Evolutionary conservation across 53 echinoderm and acorn worm genomes (phyloP), one percentile per base, ranked within the genome.

Genomic region (Holothuria leucospilota): DNA sequence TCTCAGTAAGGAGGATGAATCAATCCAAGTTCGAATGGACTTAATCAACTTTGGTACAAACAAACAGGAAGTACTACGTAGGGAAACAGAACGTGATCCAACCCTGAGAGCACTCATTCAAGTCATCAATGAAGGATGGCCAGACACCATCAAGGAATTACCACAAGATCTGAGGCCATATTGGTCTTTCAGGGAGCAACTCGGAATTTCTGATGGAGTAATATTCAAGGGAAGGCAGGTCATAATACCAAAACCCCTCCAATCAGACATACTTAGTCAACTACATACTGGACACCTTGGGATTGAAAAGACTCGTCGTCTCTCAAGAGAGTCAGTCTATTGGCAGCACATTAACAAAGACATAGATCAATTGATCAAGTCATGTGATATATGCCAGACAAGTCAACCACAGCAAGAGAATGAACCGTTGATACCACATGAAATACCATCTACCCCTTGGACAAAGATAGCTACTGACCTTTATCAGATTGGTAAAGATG

Each of bases 261-360:
- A n/a, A n/a, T n/a, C n/a, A n/a, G n/a, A n/a, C n/a, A n/a, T n/a
- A n/a, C n/a, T n/a, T n/a, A n/a, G n/a, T n/a, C n/a, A n/a, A n/a
- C n/a, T n/a, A n/a, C n/a, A n/a, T n/a, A n/a, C n/a, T n/a, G n/a
- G n/a, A n/a, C n/a, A n/a, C n/a, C n/a, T n/a, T n/a, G n/a, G n/a
- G n/a, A n/a, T n/a, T n/a, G n/a, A n/a, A n/a, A n/a, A n/a, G n/a
- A n/a, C n/a, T n/a, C n/a, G n/a, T n/a, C n/a, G n/a, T n/a, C n/a
- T n/a, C n/a, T n/a, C n/a, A n/a, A n/a, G n/a, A n/a, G n/a, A n/a
- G n/a, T n/a, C n/a, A n/a, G 5, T 85, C 7, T 92, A 87, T 61
- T 94, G 94, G 94, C 90, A 90, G 2, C 59, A 63, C 13, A 94
- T 94, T 25, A 69, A 84, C 24, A 42, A 20, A 2, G 65, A 94